A percentile compares a stretch with the other conserved stretches of the same genome.
Evolutionary conservation across 2,113 vertebrate species (phyloP).

Genomic region (Hippocampus guttulatus): DNA sequence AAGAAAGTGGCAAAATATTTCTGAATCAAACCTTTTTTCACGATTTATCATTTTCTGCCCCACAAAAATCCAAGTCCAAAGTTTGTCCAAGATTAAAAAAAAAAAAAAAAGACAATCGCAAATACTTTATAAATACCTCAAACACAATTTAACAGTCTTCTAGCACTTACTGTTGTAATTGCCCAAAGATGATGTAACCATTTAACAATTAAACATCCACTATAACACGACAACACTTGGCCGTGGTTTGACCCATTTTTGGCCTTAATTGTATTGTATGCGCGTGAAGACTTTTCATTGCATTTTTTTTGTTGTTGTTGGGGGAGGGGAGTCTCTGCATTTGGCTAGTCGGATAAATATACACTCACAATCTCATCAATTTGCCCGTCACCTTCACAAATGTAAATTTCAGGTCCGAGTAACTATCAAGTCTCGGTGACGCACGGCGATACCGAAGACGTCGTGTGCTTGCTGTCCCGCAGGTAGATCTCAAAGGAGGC

Average conservation of each 20-base stretch:
- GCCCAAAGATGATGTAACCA: background rate
- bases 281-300: too few relatives aligned
- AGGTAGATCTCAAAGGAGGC: background rate
- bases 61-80: background rate
- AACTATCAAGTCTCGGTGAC: background rate
- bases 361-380: too few relatives aligned
- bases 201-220: background rate
- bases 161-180: background rate
- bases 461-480: background rate
- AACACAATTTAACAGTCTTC: background rate
- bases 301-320: too few relatives aligned
- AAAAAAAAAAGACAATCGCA: background rate
- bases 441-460: slow-evolving; percentile 10
- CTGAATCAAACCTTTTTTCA: background rate
- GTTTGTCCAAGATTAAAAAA: background rate
- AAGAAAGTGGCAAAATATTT: too few relatives aligned
- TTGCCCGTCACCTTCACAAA: too few relatives aligned
- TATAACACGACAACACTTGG: background rate
- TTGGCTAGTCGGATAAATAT: background rate
- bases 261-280: background rate
- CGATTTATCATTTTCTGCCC: background rate
- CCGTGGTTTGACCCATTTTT: background rate
- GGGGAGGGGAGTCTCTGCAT: background rate
- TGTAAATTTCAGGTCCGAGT: background rate
- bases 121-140: background rate